phyloP scores from a whole-genome alignment of 1,140 invertebrate genomes.

The Tetragonula clypearis region DNA sequence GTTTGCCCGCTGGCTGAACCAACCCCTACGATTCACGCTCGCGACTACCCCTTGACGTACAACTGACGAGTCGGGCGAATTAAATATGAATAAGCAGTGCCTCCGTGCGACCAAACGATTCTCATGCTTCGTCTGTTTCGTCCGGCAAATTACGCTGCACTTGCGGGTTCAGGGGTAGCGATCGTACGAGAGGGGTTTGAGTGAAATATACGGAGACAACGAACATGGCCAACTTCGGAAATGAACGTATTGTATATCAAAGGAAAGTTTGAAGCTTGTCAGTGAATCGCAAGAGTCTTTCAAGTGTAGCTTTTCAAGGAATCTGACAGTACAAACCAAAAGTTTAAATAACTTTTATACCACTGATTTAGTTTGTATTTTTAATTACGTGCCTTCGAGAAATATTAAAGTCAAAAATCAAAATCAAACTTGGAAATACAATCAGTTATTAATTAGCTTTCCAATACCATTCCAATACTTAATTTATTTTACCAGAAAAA shows the following conservation, averaged over 20 bases:
- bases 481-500: too few relatives aligned
- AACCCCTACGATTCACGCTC: constrained; percentile 51
- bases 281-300: not conserved
- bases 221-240: not conserved
- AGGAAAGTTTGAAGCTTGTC: not conserved
- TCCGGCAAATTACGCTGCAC: constrained; percentile 52
- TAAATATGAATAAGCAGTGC: constrained; percentile 66
- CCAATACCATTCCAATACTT: too few relatives aligned
- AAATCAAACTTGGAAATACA: too few relatives aligned
- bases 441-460: too few relatives aligned
- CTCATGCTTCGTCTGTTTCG: constrained; percentile 38
- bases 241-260: not conserved
- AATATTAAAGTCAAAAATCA: too few relatives aligned
- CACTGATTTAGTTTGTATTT: too few relatives aligned
- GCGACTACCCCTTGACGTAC: constrained; percentile 58
- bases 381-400: too few relatives aligned
- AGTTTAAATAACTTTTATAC: too few relatives aligned
- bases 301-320: too few relatives aligned
- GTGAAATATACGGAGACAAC: not conserved
- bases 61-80: constrained; percentile 54
- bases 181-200: not conserved
- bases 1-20: constrained; percentile 48
- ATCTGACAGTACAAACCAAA: too few relatives aligned
- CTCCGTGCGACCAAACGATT: constrained; percentile 48
- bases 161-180: not conserved